Conservation (phyloP, 92 coral and sea anemone genomes). For the Parazoanthus swiftii region DNA sequence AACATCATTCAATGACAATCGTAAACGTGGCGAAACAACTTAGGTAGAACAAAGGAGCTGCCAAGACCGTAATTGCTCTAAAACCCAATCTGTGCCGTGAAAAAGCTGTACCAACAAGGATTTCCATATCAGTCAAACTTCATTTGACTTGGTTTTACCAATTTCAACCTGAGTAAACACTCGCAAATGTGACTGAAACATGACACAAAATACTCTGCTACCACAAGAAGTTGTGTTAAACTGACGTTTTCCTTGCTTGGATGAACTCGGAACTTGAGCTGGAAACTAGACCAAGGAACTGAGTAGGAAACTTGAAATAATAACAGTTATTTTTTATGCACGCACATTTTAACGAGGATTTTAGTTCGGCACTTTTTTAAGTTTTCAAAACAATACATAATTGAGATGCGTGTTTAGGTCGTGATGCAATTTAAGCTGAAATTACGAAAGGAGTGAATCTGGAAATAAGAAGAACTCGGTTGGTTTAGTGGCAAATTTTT, state of each 20-base stretch:
- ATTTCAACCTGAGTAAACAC: not conserved
- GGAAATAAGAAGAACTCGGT: not conserved
- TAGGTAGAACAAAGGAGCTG: not conserved
- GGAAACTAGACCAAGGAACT: too few relatives aligned
- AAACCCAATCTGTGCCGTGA: not conserved
- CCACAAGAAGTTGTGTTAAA: not conserved
- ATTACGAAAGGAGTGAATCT: not conserved
- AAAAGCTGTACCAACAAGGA: constrained; percentile 7
- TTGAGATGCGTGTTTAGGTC: not conserved
- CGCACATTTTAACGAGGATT: not conserved
- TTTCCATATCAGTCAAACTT: constrained; percentile 13
- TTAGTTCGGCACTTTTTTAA: too few relatives aligned
- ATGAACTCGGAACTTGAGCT: too few relatives aligned
- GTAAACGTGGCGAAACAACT: not conserved
- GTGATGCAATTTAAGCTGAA: not conserved
- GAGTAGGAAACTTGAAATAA: too few relatives aligned
- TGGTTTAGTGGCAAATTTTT: not conserved
- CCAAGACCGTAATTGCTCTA: not conserved
- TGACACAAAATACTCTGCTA: not conserved
- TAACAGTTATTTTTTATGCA: too few relatives aligned
- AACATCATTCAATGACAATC: not conserved
- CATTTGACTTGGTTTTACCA: not conserved
- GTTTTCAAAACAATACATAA: not conserved
- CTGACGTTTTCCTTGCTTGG: too few relatives aligned
- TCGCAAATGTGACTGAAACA: not conserved